Evolutionary conservation across 1,140 invertebrate genomes (phyloP).

Genomic region (Scylla paramamosain): DNA sequence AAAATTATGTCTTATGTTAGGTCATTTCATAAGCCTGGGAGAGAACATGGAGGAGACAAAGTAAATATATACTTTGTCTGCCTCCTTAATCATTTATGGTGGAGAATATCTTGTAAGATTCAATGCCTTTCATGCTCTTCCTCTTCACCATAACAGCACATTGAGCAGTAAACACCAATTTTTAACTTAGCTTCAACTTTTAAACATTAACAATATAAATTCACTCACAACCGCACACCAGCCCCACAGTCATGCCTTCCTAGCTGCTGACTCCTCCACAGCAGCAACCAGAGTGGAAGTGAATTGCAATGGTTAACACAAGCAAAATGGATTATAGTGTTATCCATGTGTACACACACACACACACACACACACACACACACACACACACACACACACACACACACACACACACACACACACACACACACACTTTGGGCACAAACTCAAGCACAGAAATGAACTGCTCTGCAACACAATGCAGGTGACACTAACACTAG

Average conservation of each 20-base stretch:
- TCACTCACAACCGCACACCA: background rate
- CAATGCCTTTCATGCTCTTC: background rate
- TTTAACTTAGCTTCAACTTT: background rate
- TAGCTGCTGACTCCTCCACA: background rate
- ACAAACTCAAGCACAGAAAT: no score
- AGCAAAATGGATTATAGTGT: background rate
- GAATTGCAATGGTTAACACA: background rate
- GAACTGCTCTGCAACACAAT: background rate
- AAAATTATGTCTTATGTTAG: no score
- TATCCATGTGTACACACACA: background rate
- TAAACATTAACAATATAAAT: background rate
- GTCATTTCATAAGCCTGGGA: no score
- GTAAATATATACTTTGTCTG: no score
- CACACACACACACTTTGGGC: background rate
- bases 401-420: background rate
- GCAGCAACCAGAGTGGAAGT: background rate
- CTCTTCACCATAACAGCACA: background rate
- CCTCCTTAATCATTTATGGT: no score
- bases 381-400: background rate
- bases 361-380: background rate
- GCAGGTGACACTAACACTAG: background rate
- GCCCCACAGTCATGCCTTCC: background rate
- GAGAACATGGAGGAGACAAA: no score
- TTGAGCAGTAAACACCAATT: background rate
- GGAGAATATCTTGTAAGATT: background rate